phyloP scores from a whole-genome alignment of 2,888 invertebrate species.

The Serripes groenlandicus region DNA sequence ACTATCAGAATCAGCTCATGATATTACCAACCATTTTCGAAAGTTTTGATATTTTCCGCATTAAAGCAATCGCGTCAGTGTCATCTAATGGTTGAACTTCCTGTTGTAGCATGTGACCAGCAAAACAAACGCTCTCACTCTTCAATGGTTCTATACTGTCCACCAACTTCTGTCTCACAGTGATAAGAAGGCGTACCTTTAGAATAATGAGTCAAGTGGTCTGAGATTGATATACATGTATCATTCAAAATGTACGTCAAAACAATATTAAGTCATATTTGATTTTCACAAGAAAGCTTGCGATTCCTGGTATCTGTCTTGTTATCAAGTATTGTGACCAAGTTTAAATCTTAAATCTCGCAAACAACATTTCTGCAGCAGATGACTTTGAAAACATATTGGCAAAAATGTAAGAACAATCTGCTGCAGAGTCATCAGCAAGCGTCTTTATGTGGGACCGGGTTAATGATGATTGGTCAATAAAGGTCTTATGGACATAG shows the following conservation, averaged over 20 bases:
- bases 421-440: too few relatives aligned
- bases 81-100: slow-evolving; percentile 29
- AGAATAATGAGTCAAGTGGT: slow-evolving; percentile 7
- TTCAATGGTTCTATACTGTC: not conserved
- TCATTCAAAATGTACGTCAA: not conserved
- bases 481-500: too few relatives aligned
- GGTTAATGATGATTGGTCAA: too few relatives aligned
- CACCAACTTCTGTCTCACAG: slow-evolving; percentile 17
- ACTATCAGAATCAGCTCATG: not conserved
- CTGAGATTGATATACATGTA: too few relatives aligned
- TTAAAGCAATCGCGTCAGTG: slow-evolving; percentile 14
- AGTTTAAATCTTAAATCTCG: too few relatives aligned
- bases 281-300: not conserved
- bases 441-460: too few relatives aligned
- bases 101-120: slow-evolving; percentile 18
- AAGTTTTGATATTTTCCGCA: slow-evolving; percentile 12
- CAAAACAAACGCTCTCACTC: not conserved
- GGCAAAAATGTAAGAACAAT: too few relatives aligned
- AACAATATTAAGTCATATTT: not conserved
- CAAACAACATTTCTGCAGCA: too few relatives aligned
- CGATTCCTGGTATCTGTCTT: too few relatives aligned
- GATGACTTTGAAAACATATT: too few relatives aligned
- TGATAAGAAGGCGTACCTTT: slow-evolving; percentile 38
- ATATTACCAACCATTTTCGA: slow-evolving; percentile 7
- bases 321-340: too few relatives aligned